phyloP scores from a whole-genome alignment of 2,797 vertebrate species.

The Syncerus caffer region DNA sequence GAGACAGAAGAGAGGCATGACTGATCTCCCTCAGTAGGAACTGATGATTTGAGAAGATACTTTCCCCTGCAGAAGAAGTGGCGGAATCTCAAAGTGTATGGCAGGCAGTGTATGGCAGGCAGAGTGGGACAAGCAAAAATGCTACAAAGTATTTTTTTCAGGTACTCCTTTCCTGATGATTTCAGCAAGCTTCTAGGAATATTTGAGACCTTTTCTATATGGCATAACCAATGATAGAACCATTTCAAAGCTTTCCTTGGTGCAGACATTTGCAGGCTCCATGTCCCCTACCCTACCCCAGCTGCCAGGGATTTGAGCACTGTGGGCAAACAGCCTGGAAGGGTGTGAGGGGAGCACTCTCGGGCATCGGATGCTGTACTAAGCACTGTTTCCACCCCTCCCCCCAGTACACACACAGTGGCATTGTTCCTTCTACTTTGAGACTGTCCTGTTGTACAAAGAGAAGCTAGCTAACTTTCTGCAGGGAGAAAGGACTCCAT shows the following conservation, averaged over 20 bases:
- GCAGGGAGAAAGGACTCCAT: neutral
- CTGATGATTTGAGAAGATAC: neutral
- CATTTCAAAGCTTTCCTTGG: neutral
- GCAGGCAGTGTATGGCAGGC: rapidly evolving
- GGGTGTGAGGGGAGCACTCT: neutral
- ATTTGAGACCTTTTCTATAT: neutral
- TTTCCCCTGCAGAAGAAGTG: neutral
- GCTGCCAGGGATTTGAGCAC: neutral
- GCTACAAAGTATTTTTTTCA: neutral
- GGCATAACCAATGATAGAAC: neutral
- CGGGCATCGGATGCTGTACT: neutral
- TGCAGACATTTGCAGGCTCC: neutral
- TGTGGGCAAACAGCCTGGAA: neutral
- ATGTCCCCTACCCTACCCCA: neutral
- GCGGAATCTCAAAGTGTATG: neutral
- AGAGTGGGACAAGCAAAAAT: neutral
- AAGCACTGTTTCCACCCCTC: neutral
- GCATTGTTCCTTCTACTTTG: neutral
- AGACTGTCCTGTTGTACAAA: neutral
- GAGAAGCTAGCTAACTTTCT: neutral
- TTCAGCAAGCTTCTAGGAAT: neutral
- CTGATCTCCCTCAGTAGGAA: neutral
- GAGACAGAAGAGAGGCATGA: neutral
- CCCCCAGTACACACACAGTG: neutral
- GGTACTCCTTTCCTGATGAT: neutral